Evolutionary conservation across 2,888 invertebrate genomes (phyloP), one percentile per base, ranked within the genome.

Genomic region (Leuctra nigra): DNA sequence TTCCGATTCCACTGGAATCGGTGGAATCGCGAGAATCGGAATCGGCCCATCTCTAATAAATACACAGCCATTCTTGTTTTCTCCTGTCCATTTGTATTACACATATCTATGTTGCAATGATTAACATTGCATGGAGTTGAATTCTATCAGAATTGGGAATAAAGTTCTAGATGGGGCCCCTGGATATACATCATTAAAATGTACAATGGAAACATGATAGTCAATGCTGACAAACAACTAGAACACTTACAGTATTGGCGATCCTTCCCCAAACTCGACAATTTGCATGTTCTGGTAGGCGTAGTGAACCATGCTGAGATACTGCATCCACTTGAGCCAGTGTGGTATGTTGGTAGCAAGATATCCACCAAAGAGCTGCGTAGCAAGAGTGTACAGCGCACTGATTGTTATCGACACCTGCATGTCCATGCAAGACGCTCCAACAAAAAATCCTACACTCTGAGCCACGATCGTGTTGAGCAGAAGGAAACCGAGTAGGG

Each of bases 241-340:
- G n/a, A n/a, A n/a, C n/a, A 73, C 82, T 79, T 75, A 88, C 85
- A 73, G 70, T 63, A 87, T 82, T 44, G 81, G 79, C 61, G 80
- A 76, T 63, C 86, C 86, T 68, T 83, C 79, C 59, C 79, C 77
- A 67, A 87, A 87, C 69, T 89, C 87, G 41, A 88, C 76, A 62
- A 85, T 85, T 70, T 87, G 86, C 85, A 87, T 85, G 69, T 87
- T 87, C 68, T 86, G 84, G 72, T 85, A 88, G 57, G 87, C 86
- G 70, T 88, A 88, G 70, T 86, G 84, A 53, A 87, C 82, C 83
- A 87, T 82, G 52, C 86, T 86, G 57, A 84, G 76, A 67, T 86
- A 86, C 63, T 83, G 79, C 70, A 85, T 79, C 86, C 86, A 87
- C 66, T 81, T 80, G 56, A 87, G 71, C 79, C 85, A 86, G 29